Percentiles rank a stretch among this genome's conserved stretches.
Conservation (phyloP, 2,888 invertebrate genomes). For the Ectemnius cavifrons region DNA sequence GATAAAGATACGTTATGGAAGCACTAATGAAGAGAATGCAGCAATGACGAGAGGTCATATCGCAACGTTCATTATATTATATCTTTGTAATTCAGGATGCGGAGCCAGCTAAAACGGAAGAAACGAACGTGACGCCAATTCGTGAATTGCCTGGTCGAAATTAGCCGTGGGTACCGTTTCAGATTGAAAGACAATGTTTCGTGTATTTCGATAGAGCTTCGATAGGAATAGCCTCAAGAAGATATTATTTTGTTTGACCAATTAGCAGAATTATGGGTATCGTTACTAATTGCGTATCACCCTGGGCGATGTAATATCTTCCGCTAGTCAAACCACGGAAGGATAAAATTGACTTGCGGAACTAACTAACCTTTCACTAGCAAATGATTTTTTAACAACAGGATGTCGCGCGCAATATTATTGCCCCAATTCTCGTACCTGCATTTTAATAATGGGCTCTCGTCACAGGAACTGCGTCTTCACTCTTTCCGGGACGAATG, state of each 20-base stretch:
- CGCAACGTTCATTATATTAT: slow-evolving; percentile 27
- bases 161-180: slow-evolving; percentile 44
- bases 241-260: slow-evolving; percentile 1
- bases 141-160: slow-evolving; percentile 36
- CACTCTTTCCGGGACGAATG: slow-evolving; percentile 15
- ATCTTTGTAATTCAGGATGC: slow-evolving; percentile 44
- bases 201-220: background rate
- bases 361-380: slow-evolving; percentile 24
- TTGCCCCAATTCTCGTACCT: background rate
- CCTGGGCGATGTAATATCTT: background rate
- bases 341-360: slow-evolving; percentile 14
- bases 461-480: slow-evolving; percentile 14
- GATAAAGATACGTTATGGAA: background rate
- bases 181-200: slow-evolving; percentile 32
- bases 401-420: background rate
- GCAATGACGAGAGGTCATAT: slow-evolving; percentile 33
- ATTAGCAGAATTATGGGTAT: slow-evolving; percentile 9
- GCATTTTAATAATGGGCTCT: slow-evolving; percentile 11
- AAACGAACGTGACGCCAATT: slow-evolving; percentile 49
- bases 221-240: background rate
- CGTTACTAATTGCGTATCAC: background rate
- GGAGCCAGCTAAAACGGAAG: slow-evolving; percentile 39
- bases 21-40: background rate
- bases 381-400: slow-evolving; percentile 16
- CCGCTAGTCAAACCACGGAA: slow-evolving; percentile 7